Conservation (phyloP, 2,888 invertebrate genomes). For the Diadromus collaris region DNA sequence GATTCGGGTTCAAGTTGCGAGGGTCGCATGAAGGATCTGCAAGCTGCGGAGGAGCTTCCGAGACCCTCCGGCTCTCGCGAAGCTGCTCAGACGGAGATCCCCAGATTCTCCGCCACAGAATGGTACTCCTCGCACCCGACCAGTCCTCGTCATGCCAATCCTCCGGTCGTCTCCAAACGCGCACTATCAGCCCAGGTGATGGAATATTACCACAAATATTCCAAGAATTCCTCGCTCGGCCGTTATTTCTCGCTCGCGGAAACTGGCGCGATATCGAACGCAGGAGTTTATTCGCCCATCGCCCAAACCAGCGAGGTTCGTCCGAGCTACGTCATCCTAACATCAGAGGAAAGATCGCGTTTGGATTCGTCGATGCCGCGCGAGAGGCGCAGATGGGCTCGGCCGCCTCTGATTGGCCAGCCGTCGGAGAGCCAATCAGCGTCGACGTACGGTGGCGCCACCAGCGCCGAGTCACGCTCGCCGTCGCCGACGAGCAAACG, state of each 20-base stretch:
- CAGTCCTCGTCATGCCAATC: neutral
- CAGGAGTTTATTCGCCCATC: constrained; percentile 70
- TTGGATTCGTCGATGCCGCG: constrained; percentile 69
- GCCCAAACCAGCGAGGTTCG: constrained; percentile 65
- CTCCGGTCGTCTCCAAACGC: constrained; percentile 59
- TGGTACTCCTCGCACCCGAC: constrained; percentile 42
- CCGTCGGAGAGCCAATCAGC: constrained; percentile 60
- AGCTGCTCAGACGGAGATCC: constrained; percentile 18
- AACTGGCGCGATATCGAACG: constrained; percentile 64
- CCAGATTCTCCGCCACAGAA: constrained; percentile 15
- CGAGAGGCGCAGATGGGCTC: constrained; percentile 77
- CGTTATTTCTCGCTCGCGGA: constrained; percentile 83
- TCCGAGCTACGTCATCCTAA: constrained; percentile 68
- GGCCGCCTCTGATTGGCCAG: constrained; percentile 79
- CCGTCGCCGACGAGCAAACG: constrained; percentile 68
- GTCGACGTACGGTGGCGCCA: constrained; percentile 44
- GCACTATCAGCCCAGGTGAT: constrained; percentile 78
- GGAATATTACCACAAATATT: constrained; percentile 87
- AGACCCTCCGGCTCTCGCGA: neutral
- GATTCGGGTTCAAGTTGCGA: constrained; percentile 75
- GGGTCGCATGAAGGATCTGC: constrained; percentile 67
- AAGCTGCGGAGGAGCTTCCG: constrained; percentile 60
- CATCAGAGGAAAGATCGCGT: constrained; percentile 62
- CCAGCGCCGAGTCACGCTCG: constrained; percentile 65
- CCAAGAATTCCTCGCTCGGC: constrained; percentile 85